Evolutionary conservation across 2,113 vertebrate genomes (phyloP).

Genomic region (Progne subis): DNA sequence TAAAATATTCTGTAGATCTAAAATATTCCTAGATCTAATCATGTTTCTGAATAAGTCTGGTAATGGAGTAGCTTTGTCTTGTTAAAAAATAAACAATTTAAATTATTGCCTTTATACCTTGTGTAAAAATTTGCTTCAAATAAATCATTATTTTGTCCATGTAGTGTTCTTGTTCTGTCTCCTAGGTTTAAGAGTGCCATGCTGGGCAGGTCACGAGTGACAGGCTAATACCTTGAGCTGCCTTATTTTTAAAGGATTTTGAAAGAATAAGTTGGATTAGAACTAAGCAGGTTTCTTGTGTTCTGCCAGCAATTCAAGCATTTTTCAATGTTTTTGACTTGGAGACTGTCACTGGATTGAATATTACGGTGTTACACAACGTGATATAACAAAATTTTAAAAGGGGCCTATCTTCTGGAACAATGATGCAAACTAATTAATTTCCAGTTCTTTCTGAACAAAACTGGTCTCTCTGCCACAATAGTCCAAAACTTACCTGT

Average conservation of each 20-base stretch:
- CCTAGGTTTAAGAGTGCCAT: neutral
- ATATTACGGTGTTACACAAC: neutral
- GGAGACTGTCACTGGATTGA: neutral
- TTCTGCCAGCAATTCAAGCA: neutral
- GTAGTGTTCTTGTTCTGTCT: neutral
- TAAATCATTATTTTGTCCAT: slow-evolving; percentile 2
- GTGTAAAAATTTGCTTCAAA: neutral
- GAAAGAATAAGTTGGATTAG: neutral
- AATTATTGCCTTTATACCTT: neutral
- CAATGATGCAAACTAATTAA: neutral
- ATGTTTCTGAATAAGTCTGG: neutral
- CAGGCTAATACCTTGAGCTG: neutral
- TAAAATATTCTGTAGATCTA: neutral
- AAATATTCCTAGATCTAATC: neutral
- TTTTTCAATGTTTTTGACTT: neutral
- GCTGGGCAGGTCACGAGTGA: neutral
- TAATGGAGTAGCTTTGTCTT: neutral
- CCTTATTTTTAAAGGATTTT: neutral
- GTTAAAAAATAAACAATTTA: neutral
- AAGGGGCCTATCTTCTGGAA: neutral
- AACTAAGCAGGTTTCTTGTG: neutral
- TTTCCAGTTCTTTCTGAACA: neutral
- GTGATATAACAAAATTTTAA: neutral
- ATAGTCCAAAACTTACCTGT: neutral
- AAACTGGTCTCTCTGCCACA: neutral